Base-by-base conservation (phyloP, 2,888 invertebrate genomes). In the Geotrupes spiniger region DNA sequence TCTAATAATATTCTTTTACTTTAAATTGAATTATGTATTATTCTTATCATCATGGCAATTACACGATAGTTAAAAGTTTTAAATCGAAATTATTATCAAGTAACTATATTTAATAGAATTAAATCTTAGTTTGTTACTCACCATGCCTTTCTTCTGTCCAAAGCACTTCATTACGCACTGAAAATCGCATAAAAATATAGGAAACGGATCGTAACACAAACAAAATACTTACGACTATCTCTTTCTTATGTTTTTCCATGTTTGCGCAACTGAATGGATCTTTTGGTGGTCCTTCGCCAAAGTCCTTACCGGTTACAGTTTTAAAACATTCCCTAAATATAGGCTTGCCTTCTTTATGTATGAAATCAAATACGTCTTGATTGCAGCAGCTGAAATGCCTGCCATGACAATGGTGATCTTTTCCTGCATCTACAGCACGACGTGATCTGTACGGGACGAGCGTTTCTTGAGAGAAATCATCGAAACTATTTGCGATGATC, bases 81-180 rank as follows among this genome's bases (percentile, higher is more conserved):
- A n/a, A n/a, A n/a, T n/a, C n/a, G n/a, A n/a, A n/a, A n/a, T n/a
- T n/a, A n/a, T n/a, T n/a, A n/a, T n/a, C n/a, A n/a, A n/a, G n/a
- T n/a, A n/a, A n/a, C n/a, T n/a, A n/a, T n/a, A n/a, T n/a, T n/a
- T n/a, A n/a, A n/a, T n/a, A n/a, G 29, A 10, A 11, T 11, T 29
- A 29, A 11, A 10, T 11, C 12, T 29, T 10, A 29, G 9, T 15
- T 14, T n/a, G 12, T 33, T 52, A 68, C 72, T 70, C 64, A 73
- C 73, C 57, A 66, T 36, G 38, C 66, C 58, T 42, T 66, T 64
- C 59, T 72, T 71, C 55, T 68, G 63, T 2, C 65, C 69, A 9
- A 69, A 63, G 50, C 74, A 74, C 55, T 71, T 64, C 36, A 64
- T 57, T 16, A 71, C 64, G 51, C 74, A 73, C 74, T 74, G 60